Base-by-base conservation (phyloP, 2,888 invertebrate species). In the Aporophyla lueneburgensis region DNA sequence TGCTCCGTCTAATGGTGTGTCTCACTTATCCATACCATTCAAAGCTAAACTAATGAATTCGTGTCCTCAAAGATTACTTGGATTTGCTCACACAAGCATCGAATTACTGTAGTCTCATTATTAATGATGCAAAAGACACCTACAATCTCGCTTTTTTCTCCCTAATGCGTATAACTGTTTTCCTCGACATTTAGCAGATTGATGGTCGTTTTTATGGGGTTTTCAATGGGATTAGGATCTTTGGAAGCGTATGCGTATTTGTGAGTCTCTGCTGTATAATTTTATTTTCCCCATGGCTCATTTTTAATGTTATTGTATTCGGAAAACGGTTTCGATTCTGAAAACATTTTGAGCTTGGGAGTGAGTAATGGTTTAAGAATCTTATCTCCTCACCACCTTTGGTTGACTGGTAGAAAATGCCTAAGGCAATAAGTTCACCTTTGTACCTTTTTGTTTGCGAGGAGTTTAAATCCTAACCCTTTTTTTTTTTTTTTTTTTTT, bases 111-210 rank as follows among this genome's bases (percentile, higher is more conserved):
- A 74, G 78, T 75, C 80, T 83, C 86, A 83, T 87, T 90, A 90
- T 90, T 87, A 89, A 89, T 87, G 86, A 78, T 72, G 19, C 21
- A 9, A 63, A 71, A 79, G 87, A 86, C 88, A 80, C 85, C 80
- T 81, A 71, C 76, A 78, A 80, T 78, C 79, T 83, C 33, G 21
- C 56, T 74, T 85, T 85, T 83, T 77, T 77, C 73, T 49, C 12
- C n/a, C 49, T 76, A 86, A 80, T 69, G 67, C 86, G 76, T 74
- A 67, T 76, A 73, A 87, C 77, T 79, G 77, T 81, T 87, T 84
- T 81, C 71, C 74, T 73, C 69, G 56, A 66, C 73, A 51, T 76
- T 76, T 61, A 58, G 58, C 58, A 69, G 86, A 86, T 86, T 87
- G 71, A 87, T 87, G 81, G 70, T 70, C 16, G 59, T 71, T 79